Evolutionary conservation across 2,797 vertebrate genomes (phyloP), one percentile per base, ranked within the genome.

Genomic region (Poecilia gillii): DNA sequence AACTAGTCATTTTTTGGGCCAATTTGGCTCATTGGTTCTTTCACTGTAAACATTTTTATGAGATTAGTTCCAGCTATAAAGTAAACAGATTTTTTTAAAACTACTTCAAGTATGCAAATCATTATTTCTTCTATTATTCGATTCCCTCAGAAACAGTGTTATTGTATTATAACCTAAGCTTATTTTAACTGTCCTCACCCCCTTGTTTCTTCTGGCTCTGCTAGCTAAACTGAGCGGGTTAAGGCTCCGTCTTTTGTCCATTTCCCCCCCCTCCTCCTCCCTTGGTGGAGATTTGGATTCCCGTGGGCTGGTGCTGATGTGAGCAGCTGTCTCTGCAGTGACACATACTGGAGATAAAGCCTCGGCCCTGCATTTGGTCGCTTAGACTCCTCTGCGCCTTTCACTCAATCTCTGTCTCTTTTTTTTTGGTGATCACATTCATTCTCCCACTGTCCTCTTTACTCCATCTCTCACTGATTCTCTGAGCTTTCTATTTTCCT

Each of bases 321-420:
- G 91, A 95, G 94, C 81, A 81, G 90, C 94, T 92, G 95, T 96
- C 94, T 94, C 94, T 92, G 92, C 87, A 76, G 94, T 93, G 95
- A 95, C 94, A 92, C 93, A 92, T 86, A 73, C 85, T 57, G 78
- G 85, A 94, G 94, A 96, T 95, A 93, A 95, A 94, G 86, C 89
- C 83, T 0, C 51, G 80, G 84, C 79, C 71, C 46, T 0, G 85
- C 91, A 75, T 91, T 90, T 55, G 78, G 85, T 76, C 55, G 18
- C 87, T 85, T 81, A 84, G 89, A 78, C 82, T 86, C 77, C 81
- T 85, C 81, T 90, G 78, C n/a, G 84, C 84, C 81, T 85, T 88
- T 81, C 77, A 80, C 82, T 87, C 84, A 80, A 81, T 81, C 59
- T 87, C 47, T 73, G 79, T 76, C 74, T 84, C 72, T 83, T n/a